Percentiles rank a stretch among this genome's conserved stretches.
These are phyloP conservation scores for Macaca nemestrina DNA, from an alignment of 2,113 vertebrate genomes.

Conservation along the genomic window DNA sequence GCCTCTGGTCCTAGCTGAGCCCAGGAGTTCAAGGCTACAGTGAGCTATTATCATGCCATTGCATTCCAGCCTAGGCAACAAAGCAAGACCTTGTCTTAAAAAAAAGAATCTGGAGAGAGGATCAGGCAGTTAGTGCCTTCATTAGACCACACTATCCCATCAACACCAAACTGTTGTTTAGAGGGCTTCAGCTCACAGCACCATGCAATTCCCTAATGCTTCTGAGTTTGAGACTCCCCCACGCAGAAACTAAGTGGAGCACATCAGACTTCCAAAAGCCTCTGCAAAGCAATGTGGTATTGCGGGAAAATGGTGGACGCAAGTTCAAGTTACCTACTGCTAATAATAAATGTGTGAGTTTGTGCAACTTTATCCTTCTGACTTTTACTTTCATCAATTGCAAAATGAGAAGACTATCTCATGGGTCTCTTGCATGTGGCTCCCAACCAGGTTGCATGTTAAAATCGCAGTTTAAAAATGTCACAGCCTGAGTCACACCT, in stretches of 20 bases:
- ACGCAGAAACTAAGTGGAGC: not conserved
- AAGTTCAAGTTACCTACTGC: not conserved
- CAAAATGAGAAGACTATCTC: constrained; percentile 13
- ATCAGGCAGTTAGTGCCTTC: not conserved
- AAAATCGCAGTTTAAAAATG: not conserved
- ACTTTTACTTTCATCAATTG: constrained; percentile 22
- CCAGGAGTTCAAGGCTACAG: not conserved
- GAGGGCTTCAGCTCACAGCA: not conserved
- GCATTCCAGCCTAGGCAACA: not conserved
- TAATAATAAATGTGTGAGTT: not conserved
- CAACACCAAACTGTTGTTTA: not conserved
- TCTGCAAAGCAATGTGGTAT: not conserved
- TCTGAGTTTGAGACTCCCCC: not conserved
- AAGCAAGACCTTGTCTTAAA: not conserved
- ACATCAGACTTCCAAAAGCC: not conserved
- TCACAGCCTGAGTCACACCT: not conserved
- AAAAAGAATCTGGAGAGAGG: not conserved
- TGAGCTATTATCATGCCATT: not conserved
- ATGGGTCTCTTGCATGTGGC: not conserved
- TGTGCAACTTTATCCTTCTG: not conserved
- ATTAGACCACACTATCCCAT: not conserved
- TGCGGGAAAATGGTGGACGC: not conserved
- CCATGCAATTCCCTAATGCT: not conserved
- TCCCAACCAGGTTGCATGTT: not conserved
- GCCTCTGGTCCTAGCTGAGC: not conserved